phyloP scores from a whole-genome alignment of 1,140 invertebrate genomes.

The Pachypeltis micranthus region DNA sequence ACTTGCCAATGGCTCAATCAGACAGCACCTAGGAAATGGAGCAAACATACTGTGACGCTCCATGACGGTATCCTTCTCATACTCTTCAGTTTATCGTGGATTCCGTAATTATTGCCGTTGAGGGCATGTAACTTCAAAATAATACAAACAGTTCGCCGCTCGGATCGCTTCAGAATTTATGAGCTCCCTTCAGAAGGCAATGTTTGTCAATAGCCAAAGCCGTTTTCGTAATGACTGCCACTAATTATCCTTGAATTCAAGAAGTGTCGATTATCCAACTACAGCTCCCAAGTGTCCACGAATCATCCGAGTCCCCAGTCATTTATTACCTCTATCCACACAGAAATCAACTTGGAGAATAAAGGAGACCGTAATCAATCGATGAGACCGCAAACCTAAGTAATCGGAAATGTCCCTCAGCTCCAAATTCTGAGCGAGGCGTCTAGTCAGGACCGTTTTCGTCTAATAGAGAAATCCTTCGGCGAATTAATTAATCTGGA shows the following conservation, averaged over 20 bases:
- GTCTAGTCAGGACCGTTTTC: background rate
- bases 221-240: background rate
- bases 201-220: background rate
- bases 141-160: no score
- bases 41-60: no score
- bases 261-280: background rate
- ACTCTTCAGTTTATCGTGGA: no score
- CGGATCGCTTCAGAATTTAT: no score
- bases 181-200: background rate
- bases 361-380: background rate
- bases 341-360: background rate
- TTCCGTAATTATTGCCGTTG: no score
- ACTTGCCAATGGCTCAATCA: no score
- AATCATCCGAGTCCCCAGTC: background rate
- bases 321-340: slow-evolving; percentile 1
- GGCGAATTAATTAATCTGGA: background rate
- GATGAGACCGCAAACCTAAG: background rate
- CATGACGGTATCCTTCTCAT: no score
- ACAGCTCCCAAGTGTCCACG: no score
- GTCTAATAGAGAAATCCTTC: slow-evolving; percentile 1
- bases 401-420: background rate
- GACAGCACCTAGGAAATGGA: no score
- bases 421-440: no score
- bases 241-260: background rate
- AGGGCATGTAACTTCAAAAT: no score